Evolutionary conservation across 2,888 invertebrate genomes (phyloP), one percentile per base, ranked within the genome.

Genomic region (Ichneumoninae sp.): DNA sequence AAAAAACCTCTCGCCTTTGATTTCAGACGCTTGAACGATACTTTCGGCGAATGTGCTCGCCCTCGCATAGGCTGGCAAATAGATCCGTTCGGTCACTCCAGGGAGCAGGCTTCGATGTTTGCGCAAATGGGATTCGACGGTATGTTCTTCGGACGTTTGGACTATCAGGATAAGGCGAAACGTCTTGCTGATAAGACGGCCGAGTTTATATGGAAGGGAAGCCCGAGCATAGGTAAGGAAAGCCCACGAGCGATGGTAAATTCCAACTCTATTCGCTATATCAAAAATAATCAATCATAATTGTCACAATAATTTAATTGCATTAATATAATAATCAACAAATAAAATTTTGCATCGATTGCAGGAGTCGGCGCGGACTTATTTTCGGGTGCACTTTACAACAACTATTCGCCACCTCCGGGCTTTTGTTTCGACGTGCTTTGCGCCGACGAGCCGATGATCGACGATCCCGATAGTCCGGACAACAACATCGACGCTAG

Each of bases 401-500:
- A 98, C 89, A 96, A 95, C 0, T 98, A 98, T 91, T 95, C 96
- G 0, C 97, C 98, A 0, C 99, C 99, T 0, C 95, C 95, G 6
- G 98, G 98, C 0, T 99, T 98, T 93, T 99, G 99, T 91, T 99
- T 98, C 93, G 99, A 99, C 92, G 95, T 97, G 5, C 94, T 97
- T 0, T 99, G 99, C 91, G 92, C 93, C 0, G 98, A 98, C 91
- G 96, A 97, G 68, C 98, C 98, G 0, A 97, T 99, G 13, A 96
- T 98, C 87, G 98, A 98, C 92, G 97, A 98, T 89, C 94, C 95
- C 0, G 94, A 95, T 26, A 96, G 98, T 69, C 96, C 97, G 0
- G 97, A 97, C 86, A 98, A 97, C 92, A 99, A 99, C 92, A 97
- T 98, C 0, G 96, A 97, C 6, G 90, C 93, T 54, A 95, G 95